Conservation (phyloP, 2,797 vertebrate genomes). For the Denticeps clupeoides region DNA sequence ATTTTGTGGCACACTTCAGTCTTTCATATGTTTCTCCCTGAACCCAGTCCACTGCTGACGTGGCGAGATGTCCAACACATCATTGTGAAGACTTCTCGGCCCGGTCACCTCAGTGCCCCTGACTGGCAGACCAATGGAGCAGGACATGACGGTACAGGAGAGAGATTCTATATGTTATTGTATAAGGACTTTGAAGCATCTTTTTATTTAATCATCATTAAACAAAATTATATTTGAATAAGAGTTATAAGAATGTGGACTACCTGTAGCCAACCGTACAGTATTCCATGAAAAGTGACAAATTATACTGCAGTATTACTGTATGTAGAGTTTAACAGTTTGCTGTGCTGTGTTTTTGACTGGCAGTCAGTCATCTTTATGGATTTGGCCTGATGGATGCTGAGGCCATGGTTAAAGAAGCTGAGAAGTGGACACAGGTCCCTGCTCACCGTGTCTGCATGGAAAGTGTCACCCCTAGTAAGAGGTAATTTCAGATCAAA, state of each 20-base stretch:
- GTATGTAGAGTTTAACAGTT: no score
- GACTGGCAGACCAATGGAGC: constrained; percentile 90
- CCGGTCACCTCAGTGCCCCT: constrained; percentile 72
- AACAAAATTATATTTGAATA: no score
- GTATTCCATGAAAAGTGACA: no score
- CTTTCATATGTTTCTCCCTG: constrained; percentile 16
- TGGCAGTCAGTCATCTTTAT: constrained; percentile 89
- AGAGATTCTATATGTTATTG: no score
- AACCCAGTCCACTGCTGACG: constrained; percentile 73
- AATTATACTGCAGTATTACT: background rate
- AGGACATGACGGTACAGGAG: constrained; percentile 73
- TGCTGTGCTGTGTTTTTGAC: background rate
- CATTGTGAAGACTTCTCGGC: constrained; percentile 80
- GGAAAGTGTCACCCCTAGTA: constrained; percentile 70
- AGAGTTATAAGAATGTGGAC: no score
- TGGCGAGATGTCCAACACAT: constrained; percentile 97
- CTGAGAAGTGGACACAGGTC: constrained; percentile 80
- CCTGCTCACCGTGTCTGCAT: constrained; percentile 80
- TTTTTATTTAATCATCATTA: no score
- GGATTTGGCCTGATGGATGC: constrained; percentile 95
- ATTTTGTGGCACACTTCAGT: background rate
- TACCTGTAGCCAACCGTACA: no score
- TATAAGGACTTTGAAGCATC: no score
- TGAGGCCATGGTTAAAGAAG: constrained; percentile 86
- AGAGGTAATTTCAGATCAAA: constrained; percentile 75